A percentile compares a stretch with the other conserved stretches of the same genome.
Conservation (phyloP, 2,888 invertebrate genomes). For the Eupithecia abbreviata region DNA sequence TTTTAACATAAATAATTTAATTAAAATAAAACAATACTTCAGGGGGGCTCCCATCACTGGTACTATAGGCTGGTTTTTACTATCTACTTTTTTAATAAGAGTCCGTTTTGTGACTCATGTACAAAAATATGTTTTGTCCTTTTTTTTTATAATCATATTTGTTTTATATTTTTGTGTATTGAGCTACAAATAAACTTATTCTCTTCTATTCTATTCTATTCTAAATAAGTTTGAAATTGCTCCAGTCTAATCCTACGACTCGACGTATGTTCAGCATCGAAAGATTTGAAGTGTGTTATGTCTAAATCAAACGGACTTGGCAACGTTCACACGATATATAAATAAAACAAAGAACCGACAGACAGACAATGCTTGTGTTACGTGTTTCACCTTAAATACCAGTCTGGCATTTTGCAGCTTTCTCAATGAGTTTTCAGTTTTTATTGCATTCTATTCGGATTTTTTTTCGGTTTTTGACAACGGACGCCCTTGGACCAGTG, state of each 20-base stretch:
- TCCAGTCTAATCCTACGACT: not conserved
- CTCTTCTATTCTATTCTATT: no score
- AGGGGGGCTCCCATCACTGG: no score
- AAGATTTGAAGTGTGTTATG: constrained; percentile 34
- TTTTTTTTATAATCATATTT: no score
- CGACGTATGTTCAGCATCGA: not conserved
- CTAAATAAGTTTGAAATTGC: not conserved
- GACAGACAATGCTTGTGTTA: constrained; percentile 38
- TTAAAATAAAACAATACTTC: no score
- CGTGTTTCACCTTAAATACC: constrained; percentile 6
- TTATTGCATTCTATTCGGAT: not conserved
- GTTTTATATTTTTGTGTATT: no score
- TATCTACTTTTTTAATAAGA: no score
- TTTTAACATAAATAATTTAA: no score
- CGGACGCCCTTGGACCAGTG: no score
- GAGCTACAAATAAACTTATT: no score
- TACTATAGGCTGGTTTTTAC: no score
- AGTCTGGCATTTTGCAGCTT: not conserved
- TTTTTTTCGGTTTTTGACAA: not conserved
- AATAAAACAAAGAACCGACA: constrained; percentile 36
- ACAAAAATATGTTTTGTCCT: no score
- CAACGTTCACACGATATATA: constrained; percentile 42
- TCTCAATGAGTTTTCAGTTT: constrained; percentile 8
- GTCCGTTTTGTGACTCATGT: no score
- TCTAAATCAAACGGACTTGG: constrained; percentile 53